Evolutionary conservation across 2,113 vertebrate genomes (phyloP).

Genomic region (Sylvilagus bachmani): DNA sequence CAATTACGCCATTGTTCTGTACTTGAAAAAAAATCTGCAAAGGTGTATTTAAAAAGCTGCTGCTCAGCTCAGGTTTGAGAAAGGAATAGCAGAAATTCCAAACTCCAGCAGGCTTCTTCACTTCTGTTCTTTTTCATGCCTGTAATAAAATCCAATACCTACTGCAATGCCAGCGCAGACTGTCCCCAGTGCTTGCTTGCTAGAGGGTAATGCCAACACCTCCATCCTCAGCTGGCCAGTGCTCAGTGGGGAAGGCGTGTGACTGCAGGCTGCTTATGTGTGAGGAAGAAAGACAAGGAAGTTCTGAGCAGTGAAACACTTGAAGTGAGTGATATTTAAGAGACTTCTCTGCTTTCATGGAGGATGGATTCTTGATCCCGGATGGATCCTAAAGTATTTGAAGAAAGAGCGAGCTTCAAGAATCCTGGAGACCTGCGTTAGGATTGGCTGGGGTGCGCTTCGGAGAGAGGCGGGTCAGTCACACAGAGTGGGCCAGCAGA

Average conservation of each 20-base stretch:
- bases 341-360: not conserved
- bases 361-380: not conserved
- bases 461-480: not conserved
- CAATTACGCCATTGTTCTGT: conserved; percentile 71
- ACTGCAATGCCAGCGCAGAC: not conserved
- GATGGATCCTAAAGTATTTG: not conserved
- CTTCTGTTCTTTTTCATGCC: not conserved
- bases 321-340: not conserved
- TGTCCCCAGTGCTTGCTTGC: not conserved
- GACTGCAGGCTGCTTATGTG: not conserved
- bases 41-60: conserved; percentile 52
- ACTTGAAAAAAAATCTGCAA: conserved; percentile 10
- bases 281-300: not conserved
- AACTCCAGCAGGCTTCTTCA: not conserved
- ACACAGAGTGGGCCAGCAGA: not conserved
- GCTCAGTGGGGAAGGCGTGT: not conserved
- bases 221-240: too few species aligned
- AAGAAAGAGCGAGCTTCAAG: not conserved
- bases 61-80: conserved; percentile 32
- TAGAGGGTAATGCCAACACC: not conserved
- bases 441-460: not conserved
- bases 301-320: not conserved
- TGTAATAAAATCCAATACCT: not conserved
- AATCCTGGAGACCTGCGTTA: not conserved
- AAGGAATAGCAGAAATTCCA: conserved; percentile 64